Evolutionary conservation across 2,888 invertebrate genomes (phyloP).

Genomic region (Dione juno): DNA sequence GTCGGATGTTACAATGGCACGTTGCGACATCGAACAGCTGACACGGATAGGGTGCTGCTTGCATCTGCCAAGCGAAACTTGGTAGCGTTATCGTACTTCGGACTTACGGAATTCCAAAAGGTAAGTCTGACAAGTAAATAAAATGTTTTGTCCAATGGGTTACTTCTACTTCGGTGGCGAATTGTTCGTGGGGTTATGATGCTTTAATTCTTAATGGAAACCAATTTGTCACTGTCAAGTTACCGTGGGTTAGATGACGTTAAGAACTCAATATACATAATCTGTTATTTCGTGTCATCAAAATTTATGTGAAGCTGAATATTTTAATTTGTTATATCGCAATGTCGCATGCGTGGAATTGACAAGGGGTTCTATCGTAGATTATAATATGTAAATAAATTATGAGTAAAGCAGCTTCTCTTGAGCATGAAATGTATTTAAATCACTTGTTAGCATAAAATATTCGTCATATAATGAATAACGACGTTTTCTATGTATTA

Average conservation of each 20-base stretch:
- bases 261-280: conserved; percentile 20
- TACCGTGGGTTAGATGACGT: background rate
- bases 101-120: conserved; percentile 97
- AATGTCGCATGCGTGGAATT: conserved; percentile 10
- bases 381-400: conserved; percentile 17
- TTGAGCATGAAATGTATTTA: conserved; percentile 3
- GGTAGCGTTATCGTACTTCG: conserved; percentile 98
- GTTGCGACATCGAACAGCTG: conserved; percentile 86
- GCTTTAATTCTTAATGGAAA: conserved; percentile 11
- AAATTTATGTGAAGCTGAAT: background rate
- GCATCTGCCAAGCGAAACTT: conserved; percentile 98
- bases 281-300: conserved; percentile 14
- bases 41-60: conserved; percentile 93
- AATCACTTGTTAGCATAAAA: background rate
- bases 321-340: conserved; percentile 16
- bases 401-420: background rate
- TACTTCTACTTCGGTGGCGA: background rate
- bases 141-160: background rate
- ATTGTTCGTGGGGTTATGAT: background rate
- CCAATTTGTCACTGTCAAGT: conserved; percentile 20
- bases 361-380: conserved; percentile 5
- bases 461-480: conserved; percentile 4
- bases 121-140: conserved; percentile 62
- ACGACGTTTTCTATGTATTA: conserved; percentile 7
- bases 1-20: conserved; percentile 97